These are phyloP conservation scores for Spermophilus dauricus DNA, from an alignment of 2,113 vertebrate species.

Conservation along the genomic window DNA sequence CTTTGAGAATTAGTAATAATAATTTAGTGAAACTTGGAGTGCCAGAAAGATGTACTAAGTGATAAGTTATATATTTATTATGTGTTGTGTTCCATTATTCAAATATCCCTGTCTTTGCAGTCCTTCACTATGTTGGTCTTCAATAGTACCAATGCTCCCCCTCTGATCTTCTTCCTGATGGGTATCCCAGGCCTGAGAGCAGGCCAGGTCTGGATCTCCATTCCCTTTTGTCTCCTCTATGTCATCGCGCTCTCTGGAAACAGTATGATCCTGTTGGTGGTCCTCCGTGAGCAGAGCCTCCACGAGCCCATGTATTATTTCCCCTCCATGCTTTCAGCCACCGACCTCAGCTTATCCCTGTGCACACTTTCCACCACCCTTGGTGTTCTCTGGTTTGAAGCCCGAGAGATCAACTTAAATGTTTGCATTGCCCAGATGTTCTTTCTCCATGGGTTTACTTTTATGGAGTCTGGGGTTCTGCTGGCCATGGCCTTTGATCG, in stretches of 20 bases:
- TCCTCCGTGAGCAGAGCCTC: slow-evolving; percentile 68
- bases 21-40: background rate
- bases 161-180: slow-evolving; percentile 68
- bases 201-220: slow-evolving; percentile 77
- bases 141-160: slow-evolving; percentile 52
- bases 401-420: slow-evolving; percentile 65
- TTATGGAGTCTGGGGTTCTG: slow-evolving; percentile 78
- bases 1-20: background rate
- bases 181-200: slow-evolving; percentile 73
- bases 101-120: slow-evolving; percentile 52
- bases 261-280: slow-evolving; percentile 76
- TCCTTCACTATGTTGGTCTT: slow-evolving; percentile 40
- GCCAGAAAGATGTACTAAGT: background rate
- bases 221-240: slow-evolving; percentile 79
- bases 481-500: slow-evolving; percentile 82
- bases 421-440: slow-evolving; percentile 82
- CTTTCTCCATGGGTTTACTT: slow-evolving; percentile 78
- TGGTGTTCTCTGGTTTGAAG: slow-evolving; percentile 79
- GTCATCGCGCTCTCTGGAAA: slow-evolving; percentile 70
- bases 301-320: slow-evolving; percentile 80
- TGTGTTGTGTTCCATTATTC: background rate
- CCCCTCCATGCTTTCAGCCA: slow-evolving; percentile 77
- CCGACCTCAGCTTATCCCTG: slow-evolving; percentile 72
- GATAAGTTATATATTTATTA: background rate
- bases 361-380: slow-evolving; percentile 78